Base-by-base conservation (phyloP, 2,797 vertebrate genomes). In the Arctocebus calabarensis region DNA sequence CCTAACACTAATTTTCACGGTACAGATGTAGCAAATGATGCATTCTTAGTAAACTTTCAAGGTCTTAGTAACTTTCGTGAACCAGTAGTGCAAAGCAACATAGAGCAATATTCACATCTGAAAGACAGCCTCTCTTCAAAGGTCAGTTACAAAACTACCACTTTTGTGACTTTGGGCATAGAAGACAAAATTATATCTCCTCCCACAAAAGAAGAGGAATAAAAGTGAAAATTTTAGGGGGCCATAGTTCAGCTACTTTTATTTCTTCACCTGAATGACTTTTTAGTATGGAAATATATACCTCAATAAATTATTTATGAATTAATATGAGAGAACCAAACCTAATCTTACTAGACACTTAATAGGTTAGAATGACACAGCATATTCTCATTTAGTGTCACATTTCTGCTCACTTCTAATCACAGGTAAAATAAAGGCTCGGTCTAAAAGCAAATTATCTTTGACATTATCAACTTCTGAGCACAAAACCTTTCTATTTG, bases 241-340 rank as follows among this genome's bases (percentile, higher is more conserved):
- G 2, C 45, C 5, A 61, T 37, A 95, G 71, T 19, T 23, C 27
- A 73, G 2, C 27, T 83, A 3, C 68, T 93, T 91, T 61, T 29
- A 45, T 45, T 61, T 95, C 84, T 85, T 79, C 62, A n/a, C 19
- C 20, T 91, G 13, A 88, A 55, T 77, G 59, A 43, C 27, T n/a
- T 95, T 84, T 90, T 83, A 62, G 13, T 32, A 57, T 70, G 64
- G 25, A 96, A 88, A 88, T 37, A n/a, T 88, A 2, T 70, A 61
- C 10, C 83, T 34, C 91, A 90, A 64, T 52, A 37, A 84, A 48
- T 34, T 45, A 88, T 92, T 77, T 34, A 71, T 59, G 34, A 84
- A 61, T 7, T 70, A 70, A 74, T 37, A 57, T 19, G 14, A 8
- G 3, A 83, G 25, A 82, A 52, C 12, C 52, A 88, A 61, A n/a